A percentile compares a stretch with the other conserved stretches of the same genome.
Evolutionary conservation across 2,797 vertebrate genomes (phyloP).

Genomic region (Cossypha niveicapilla): DNA sequence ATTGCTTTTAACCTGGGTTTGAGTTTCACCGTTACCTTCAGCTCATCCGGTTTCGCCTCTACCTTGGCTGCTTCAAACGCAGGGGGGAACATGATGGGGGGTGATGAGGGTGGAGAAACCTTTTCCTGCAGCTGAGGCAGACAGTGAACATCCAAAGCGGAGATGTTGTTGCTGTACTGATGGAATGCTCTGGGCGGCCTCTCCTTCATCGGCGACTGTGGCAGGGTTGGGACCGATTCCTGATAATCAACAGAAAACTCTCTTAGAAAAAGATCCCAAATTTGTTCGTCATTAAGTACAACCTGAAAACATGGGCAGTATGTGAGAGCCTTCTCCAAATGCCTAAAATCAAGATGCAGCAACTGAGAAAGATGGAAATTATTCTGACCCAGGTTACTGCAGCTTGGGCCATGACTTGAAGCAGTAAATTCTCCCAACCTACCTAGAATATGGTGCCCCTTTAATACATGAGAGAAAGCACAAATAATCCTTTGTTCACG

Average conservation of each 20-base stretch:
- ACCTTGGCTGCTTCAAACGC: constrained; percentile 82
- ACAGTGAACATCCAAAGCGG: constrained; percentile 91
- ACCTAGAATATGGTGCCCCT: fast-evolving
- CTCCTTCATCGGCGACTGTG: constrained; percentile 78
- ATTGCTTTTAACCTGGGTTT: constrained; percentile 86
- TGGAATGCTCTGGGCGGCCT: constrained; percentile 83
- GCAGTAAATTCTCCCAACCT: not conserved
- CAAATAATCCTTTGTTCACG: not conserved
- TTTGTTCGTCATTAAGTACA: not conserved
- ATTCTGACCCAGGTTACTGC: not conserved
- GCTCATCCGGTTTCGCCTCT: constrained; percentile 85
- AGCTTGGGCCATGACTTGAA: fast-evolving
- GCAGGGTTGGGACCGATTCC: constrained; percentile 79
- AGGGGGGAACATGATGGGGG: constrained; percentile 82
- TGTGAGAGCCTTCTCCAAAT: not conserved
- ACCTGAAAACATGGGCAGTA: not conserved
- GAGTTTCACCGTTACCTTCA: constrained; percentile 94
- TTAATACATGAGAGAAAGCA: not conserved
- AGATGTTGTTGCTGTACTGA: constrained; percentile 96
- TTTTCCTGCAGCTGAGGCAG: constrained; percentile 90
- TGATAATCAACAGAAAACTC: constrained; percentile 51
- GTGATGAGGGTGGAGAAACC: constrained; percentile 81
- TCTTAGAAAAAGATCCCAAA: not conserved
- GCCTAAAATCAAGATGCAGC: not conserved
- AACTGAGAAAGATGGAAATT: not conserved